Evolutionary conservation across 1,140 invertebrate genomes (phyloP), one percentile per base, ranked within the genome.

Genomic region (Seison nebaliae): DNA sequence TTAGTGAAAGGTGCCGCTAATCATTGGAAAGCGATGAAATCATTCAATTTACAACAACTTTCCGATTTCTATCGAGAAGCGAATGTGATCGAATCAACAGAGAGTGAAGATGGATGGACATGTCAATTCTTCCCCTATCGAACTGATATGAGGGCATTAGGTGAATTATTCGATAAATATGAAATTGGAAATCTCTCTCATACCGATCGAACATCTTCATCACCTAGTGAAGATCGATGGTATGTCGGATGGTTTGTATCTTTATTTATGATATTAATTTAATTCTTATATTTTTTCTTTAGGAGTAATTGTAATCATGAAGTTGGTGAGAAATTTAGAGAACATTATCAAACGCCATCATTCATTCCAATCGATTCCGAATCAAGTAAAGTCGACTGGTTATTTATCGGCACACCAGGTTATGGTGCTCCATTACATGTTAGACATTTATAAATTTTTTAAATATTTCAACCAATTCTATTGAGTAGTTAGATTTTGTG

Each of bases 361-460:
- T 91, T 93, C 53, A 63, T 93, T 4, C 79, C 81, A 0, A 55
- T 55, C 19, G 68, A 68, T 2, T 71, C 79, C 0, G 77, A 84
- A 53, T 74, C 70, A 43, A 75, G 76, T 48, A 72, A 70, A 35
- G 68, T 74, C 0, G 79, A 83, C 57, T 91, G 81, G 81, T 76
- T 91, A 45, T 91, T 91, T 50, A 86, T 91, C 71, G 83, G 83
- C 0, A 79, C 74, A 20, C 70, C 74, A 1, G 80, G 81, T 23
- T 70, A 78, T 51, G 83, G 83, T 0, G 80, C 81, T 1, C 73
- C 80, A 45, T 74, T 88, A 71, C 81, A 91, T 55, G 77, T 84
- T 59, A n/a, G n/a, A n/a, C n/a, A n/a, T n/a, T n/a, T n/a, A n/a
- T n/a, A n/a, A n/a, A n/a, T n/a, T n/a, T n/a, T n/a, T n/a, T n/a